Evolutionary conservation across 2,797 vertebrate genomes (phyloP).

Genomic region (Geotrypetes seraphini): DNA sequence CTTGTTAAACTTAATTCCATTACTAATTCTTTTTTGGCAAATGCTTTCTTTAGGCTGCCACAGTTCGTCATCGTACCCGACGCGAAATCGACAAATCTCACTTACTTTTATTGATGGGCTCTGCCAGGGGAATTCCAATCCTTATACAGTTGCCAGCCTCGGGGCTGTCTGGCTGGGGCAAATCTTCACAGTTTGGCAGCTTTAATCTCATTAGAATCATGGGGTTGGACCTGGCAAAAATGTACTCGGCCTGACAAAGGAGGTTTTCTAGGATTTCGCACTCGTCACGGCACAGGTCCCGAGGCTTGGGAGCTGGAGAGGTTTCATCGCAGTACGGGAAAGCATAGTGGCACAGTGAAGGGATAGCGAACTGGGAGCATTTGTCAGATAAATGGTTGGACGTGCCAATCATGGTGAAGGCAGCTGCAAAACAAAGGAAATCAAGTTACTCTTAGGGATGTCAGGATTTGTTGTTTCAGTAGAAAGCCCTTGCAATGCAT

Average conservation of each 20-base stretch:
- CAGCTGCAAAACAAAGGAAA: slow-evolving; percentile 57
- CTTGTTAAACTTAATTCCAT: neutral
- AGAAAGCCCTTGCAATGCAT: no score
- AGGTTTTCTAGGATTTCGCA: slow-evolving; percentile 96
- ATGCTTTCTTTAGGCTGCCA: neutral
- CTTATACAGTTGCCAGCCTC: slow-evolving; percentile 85
- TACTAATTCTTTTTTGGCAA: neutral
- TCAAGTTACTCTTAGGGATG: no score
- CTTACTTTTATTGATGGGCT: slow-evolving; percentile 95
- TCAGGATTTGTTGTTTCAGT: no score
- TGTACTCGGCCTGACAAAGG: slow-evolving; percentile 94
- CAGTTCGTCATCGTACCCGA: neutral
- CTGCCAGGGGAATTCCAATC: slow-evolving; percentile 91
- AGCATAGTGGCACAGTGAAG: slow-evolving; percentile 93
- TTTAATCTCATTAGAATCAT: slow-evolving; percentile 92
- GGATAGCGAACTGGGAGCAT: slow-evolving; percentile 95
- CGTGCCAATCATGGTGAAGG: slow-evolving; percentile 97
- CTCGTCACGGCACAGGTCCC: slow-evolving; percentile 90
- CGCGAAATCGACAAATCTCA: rapidly evolving
- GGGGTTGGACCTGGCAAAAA: slow-evolving; percentile 91
- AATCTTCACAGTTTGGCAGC: slow-evolving; percentile 91
- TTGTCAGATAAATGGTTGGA: slow-evolving; percentile 93
- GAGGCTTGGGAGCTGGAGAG: slow-evolving; percentile 67
- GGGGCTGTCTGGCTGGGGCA: slow-evolving; percentile 77
- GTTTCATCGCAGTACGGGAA: slow-evolving; percentile 91